Evolutionary conservation across 2,888 invertebrate species (phyloP).

Genomic region (Disparrhopalites patrizii): DNA sequence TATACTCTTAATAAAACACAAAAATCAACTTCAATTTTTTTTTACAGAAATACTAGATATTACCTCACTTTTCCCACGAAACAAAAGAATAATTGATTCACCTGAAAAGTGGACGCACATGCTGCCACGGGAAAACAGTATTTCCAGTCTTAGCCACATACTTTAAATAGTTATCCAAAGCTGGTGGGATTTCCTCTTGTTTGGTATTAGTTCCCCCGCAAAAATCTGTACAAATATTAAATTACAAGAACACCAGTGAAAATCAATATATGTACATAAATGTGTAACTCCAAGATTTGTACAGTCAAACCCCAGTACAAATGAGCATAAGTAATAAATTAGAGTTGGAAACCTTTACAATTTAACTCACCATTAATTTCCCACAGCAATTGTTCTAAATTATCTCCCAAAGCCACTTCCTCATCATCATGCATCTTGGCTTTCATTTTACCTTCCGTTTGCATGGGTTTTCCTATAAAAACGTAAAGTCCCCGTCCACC

Average conservation of each 20-base stretch:
- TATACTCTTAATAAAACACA: no score
- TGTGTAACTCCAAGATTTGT: no score
- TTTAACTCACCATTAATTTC: conserved; percentile 41
- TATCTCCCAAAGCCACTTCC: conserved; percentile 34
- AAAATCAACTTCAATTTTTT: no score
- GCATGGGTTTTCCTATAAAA: not conserved
- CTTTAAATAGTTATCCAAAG: conserved; percentile 81
- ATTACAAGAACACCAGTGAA: not conserved
- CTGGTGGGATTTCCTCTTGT: conserved; percentile 74
- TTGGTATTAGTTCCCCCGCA: conserved; percentile 49
- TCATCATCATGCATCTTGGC: conserved; percentile 17
- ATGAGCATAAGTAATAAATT: not conserved
- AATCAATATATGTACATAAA: not conserved
- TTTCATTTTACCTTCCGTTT: conserved; percentile 16
- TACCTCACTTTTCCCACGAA: no score
- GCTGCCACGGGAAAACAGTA: conserved; percentile 86
- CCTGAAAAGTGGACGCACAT: conserved; percentile 77
- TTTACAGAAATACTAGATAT: no score
- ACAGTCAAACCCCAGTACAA: not conserved
- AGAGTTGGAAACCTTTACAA: not conserved
- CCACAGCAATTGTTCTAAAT: conserved; percentile 42
- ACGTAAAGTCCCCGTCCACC: not conserved
- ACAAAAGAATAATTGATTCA: conserved; percentile 10
- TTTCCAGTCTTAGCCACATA: conserved; percentile 92
- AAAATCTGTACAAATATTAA: conserved; percentile 27